A percentile compares a stretch with the other conserved stretches of the same genome.
phyloP scores from a whole-genome alignment of 2,113 vertebrate genomes.

The Lonchura striata region DNA sequence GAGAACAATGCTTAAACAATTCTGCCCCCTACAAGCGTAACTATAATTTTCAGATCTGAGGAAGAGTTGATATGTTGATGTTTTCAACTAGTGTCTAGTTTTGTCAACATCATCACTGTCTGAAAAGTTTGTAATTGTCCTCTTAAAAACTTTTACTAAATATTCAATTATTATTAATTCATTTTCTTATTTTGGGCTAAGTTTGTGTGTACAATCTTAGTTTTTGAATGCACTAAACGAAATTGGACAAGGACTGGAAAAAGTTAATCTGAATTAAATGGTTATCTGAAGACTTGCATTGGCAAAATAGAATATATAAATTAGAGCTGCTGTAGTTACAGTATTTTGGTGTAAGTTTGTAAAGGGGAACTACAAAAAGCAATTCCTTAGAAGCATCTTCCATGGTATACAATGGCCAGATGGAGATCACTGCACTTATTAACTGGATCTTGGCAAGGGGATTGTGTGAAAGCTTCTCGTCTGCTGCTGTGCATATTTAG shows the following conservation, averaged over 20 bases:
- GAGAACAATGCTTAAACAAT: not conserved
- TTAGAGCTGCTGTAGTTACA: not conserved
- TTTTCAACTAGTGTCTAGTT: not conserved
- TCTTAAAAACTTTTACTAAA: not conserved
- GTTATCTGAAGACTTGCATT: not conserved
- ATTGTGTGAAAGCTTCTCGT: not conserved
- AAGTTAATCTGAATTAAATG: not conserved
- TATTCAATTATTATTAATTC: not conserved
- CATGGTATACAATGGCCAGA: not conserved
- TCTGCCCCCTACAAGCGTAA: not conserved
- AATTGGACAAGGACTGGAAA: not conserved
- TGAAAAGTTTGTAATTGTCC: not conserved
- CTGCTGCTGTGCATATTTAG: not conserved
- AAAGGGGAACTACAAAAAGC: not conserved
- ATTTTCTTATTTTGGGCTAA: not conserved
- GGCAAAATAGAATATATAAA: not conserved
- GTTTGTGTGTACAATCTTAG: not conserved
- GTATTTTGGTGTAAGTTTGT: not conserved
- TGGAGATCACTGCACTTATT: not conserved
- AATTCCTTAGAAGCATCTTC: not conserved
- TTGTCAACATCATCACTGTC: not conserved
- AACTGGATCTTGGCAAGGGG: not conserved
- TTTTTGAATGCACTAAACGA: not conserved
- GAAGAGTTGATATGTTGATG: not conserved
- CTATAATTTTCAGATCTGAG: not conserved